These are phyloP conservation scores for Thereva unica DNA, from an alignment of 2,888 invertebrate species.

Conservation along the genomic window DNA sequence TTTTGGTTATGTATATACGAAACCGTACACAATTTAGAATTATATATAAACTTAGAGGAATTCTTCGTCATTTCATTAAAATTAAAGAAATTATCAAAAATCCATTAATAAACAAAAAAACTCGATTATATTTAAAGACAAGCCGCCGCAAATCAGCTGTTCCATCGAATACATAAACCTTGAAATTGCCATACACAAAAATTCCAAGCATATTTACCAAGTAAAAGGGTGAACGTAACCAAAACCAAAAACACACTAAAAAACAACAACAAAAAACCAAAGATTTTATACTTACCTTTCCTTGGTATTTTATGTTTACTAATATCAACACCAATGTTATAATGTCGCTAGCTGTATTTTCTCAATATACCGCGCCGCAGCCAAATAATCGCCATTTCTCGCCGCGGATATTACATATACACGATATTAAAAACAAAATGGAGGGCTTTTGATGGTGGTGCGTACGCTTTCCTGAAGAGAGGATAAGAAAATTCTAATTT, in stretches of 20 bases:
- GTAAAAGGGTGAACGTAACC: too few relatives aligned
- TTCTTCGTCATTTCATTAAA: too few relatives aligned
- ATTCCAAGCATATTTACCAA: too few relatives aligned
- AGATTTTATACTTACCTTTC: constrained; percentile 11
- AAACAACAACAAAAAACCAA: background rate
- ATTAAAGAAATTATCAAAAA: too few relatives aligned
- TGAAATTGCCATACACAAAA: too few relatives aligned
- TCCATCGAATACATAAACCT: too few relatives aligned
- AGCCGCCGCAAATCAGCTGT: too few relatives aligned
- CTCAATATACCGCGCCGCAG: constrained; percentile 24
- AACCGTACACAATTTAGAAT: too few relatives aligned
- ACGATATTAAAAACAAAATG: constrained; percentile 56
- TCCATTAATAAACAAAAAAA: too few relatives aligned
- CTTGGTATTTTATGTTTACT: constrained; percentile 26
- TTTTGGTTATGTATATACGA: too few relatives aligned
- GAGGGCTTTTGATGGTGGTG: constrained; percentile 60
- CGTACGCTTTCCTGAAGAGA: constrained; percentile 55
- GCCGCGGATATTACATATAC: constrained; percentile 26
- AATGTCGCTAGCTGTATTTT: constrained; percentile 30
- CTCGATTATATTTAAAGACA: too few relatives aligned
- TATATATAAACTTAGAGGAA: too few relatives aligned
- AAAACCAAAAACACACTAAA: background rate
- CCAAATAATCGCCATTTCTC: background rate
- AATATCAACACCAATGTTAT: constrained; percentile 26
- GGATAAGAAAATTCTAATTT: constrained; percentile 50